phyloP scores from a whole-genome alignment of 2,797 vertebrate genomes.

The Channa striata region DNA sequence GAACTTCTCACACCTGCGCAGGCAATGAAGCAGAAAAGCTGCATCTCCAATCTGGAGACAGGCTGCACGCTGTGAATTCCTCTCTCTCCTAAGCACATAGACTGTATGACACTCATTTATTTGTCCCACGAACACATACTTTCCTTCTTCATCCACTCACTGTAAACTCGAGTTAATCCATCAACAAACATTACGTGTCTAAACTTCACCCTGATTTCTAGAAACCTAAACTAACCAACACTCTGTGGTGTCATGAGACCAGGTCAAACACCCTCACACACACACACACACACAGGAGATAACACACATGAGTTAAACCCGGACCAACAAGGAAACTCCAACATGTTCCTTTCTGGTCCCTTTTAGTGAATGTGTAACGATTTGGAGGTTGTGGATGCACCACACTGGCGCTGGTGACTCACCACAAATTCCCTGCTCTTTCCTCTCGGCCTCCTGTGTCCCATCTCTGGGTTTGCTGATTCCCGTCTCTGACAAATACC shows the following conservation, averaged over 20 bases:
- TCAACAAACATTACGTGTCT: background rate
- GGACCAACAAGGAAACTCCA: background rate
- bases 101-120: background rate
- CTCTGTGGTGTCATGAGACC: background rate
- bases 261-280: background rate
- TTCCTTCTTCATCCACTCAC: background rate
- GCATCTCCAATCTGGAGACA: background rate
- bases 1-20: background rate
- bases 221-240: background rate
- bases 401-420: constrained; percentile 11
- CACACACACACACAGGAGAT: background rate
- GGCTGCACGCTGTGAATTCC: too few species aligned
- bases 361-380: background rate
- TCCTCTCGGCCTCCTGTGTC: background rate
- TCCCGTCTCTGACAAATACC: background rate
- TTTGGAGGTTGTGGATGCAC: background rate
- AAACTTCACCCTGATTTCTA: background rate
- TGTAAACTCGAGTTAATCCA: background rate
- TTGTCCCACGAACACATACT: background rate
- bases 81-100: too few species aligned
- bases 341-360: background rate
- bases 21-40: constrained; percentile 6
- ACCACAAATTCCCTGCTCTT: background rate
- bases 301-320: background rate
- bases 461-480: background rate